Base-by-base conservation (phyloP, 2,113 vertebrate species). In the Prietella phreatophila region DNA sequence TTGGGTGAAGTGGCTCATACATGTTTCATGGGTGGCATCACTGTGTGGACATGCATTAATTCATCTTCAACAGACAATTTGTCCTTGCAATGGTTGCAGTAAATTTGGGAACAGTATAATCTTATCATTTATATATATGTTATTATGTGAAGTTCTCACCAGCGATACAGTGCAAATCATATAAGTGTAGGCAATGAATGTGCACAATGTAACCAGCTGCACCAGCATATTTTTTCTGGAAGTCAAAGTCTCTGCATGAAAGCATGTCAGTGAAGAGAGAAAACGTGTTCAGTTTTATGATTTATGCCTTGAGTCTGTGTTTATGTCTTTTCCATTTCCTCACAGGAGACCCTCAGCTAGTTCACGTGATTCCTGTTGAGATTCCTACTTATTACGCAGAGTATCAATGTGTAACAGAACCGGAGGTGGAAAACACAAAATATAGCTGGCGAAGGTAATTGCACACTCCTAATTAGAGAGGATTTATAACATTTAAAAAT, bases 391-490 rank as follows among this genome's bases (percentile, higher is more conserved):
- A 78, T 67, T 3, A 22, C 22, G 10, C 71, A 1, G 81, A 33
- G 36, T 90, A 53, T 90, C 30, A 42, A 27, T 90, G 89, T 82
- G 17, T 79, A n/a, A 73, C 84, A 55, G 89, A 90, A 39, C 84
- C 84, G 9, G 76, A 86, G n/a, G 60, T 80, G 10, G 6, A 63
- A 88, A 63, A 73, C 63, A 39, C 82, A 17, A 22, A 73, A 4
- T 90, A 83, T 61, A 83, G 10, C n/a, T 90, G 89, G 89, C 5
- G 55, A 14, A 90, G 87, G 89, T 90, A 80, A 36, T 33, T 22
- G 2, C 33, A 42, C 33, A 2, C 67, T 71, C 1, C 36, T 25
- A 39, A 39, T 22, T 13, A 11, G 22, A 50, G 10, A 76, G 10
- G 10, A 50, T 50, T 50, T 5, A 39, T 73, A 27, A 27, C 42